These are phyloP conservation scores for Aphelocoma coerulescens DNA, from an alignment of 2,113 vertebrate genomes.

Conservation along the genomic window DNA sequence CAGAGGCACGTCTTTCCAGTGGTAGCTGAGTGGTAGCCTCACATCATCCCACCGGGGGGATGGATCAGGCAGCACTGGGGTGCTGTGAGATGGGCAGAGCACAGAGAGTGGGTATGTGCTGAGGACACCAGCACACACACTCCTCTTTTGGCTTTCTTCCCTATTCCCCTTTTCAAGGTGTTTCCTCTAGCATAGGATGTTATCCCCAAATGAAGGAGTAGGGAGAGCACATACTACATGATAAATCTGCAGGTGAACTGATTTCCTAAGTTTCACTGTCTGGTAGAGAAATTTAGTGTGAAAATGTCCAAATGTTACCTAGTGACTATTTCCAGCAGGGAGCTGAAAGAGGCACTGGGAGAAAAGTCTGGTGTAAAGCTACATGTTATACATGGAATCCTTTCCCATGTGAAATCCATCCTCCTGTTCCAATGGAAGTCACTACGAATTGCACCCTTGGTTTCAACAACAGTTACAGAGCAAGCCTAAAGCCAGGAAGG, in stretches of 20 bases:
- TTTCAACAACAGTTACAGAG: neutral
- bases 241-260: neutral
- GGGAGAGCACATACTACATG: neutral
- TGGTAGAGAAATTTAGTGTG: neutral
- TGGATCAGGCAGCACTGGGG: neutral
- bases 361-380: neutral
- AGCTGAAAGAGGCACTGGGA: neutral
- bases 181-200: neutral
- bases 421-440: neutral
- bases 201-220: neutral
- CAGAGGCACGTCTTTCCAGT: neutral
- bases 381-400: accelerated
- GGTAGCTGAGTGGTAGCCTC: accelerated
- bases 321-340: neutral
- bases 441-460: neutral
- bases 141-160: neutral
- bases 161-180: neutral
- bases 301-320: neutral
- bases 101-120: neutral
- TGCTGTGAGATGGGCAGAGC: neutral
- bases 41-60: accelerated
- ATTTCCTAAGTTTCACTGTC: neutral
- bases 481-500: neutral
- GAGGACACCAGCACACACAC: neutral
- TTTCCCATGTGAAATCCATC: neutral